phyloP scores from a whole-genome alignment of 2,888 invertebrate species.

The Eucriotettix oculatus region DNA sequence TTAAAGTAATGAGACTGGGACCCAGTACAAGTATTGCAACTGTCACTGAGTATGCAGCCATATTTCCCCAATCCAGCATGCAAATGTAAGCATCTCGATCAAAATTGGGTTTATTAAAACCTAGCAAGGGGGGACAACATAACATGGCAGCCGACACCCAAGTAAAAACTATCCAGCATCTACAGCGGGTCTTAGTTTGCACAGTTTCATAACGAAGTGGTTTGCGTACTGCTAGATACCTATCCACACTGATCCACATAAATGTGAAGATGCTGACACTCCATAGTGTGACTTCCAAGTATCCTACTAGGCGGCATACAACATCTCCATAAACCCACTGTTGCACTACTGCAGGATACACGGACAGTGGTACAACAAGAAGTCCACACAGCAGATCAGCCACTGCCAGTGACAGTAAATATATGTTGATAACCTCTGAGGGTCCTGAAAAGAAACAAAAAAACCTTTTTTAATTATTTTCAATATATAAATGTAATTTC shows the following conservation, averaged over 20 bases:
- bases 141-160: conserved; percentile 94
- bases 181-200: conserved; percentile 70
- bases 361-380: conserved; percentile 81
- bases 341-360: conserved; percentile 68
- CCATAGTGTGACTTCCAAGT: conserved; percentile 86
- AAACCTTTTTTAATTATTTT: background rate
- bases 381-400: conserved; percentile 85
- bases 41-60: conserved; percentile 88
- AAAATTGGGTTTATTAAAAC: conserved; percentile 71
- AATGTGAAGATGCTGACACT: conserved; percentile 88
- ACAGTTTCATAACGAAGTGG: conserved; percentile 88
- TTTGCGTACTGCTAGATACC: conserved; percentile 79
- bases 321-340: conserved; percentile 72
- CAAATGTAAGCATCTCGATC: conserved; percentile 82
- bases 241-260: conserved; percentile 97
- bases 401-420: conserved; percentile 81
- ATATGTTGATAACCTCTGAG: conserved; percentile 89
- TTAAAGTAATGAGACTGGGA: conserved; percentile 84
- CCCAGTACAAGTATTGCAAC: conserved; percentile 79
- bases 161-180: conserved; percentile 96
- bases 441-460: conserved; percentile 48
- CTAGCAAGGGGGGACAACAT: conserved; percentile 85
- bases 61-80: conserved; percentile 91
- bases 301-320: conserved; percentile 82
- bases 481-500: background rate